A percentile compares a stretch with the other conserved stretches of the same genome.
phyloP scores from a whole-genome alignment of 2,888 invertebrate genomes.

The Lasioglossum lativentre region DNA sequence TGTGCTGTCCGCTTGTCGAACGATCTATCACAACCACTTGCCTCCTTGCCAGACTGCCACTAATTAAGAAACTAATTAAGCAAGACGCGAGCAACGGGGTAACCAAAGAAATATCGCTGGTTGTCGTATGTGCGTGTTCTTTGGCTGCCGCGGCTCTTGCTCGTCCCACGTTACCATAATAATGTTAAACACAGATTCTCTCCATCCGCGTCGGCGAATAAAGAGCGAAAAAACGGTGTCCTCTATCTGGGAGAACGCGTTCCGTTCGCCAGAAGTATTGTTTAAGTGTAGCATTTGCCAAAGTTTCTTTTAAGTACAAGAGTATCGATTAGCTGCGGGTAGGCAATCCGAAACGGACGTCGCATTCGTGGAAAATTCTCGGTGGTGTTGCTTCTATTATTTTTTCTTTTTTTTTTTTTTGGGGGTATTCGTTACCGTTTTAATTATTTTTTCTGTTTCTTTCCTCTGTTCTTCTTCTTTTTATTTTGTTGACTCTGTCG shows the following conservation, averaged over 20 bases:
- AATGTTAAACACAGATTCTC: slow-evolving; percentile 32
- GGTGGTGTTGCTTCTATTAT: slow-evolving; percentile 11
- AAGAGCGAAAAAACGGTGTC: slow-evolving; percentile 30
- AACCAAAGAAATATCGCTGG: slow-evolving; percentile 19
- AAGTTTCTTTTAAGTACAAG: slow-evolving; percentile 69
- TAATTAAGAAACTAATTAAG: slow-evolving; percentile 58
- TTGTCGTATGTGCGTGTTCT: neutral
- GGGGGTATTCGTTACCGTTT: slow-evolving; percentile 30
- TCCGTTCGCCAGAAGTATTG: slow-evolving; percentile 67
- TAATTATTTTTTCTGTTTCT: neutral
- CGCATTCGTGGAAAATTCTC: slow-evolving; percentile 14
- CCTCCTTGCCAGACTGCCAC: slow-evolving; percentile 73
- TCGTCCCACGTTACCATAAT: slow-evolving; percentile 46
- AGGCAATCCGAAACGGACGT: slow-evolving; percentile 20
- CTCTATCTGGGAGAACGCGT: slow-evolving; percentile 30
- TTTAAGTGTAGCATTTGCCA: slow-evolving; percentile 71
- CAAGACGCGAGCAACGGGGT: slow-evolving; percentile 29
- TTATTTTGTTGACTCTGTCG: slow-evolving; percentile 31
- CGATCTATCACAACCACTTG: slow-evolving; percentile 61
- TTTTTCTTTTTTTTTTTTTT: neutral
- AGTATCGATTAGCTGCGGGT: slow-evolving; percentile 19
- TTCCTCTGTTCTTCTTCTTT: neutral
- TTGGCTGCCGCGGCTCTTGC: slow-evolving; percentile 5
- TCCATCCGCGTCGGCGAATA: slow-evolving; percentile 24
- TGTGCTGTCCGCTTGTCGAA: slow-evolving; percentile 56